Base-by-base conservation (phyloP, 2,888 invertebrate genomes). In the Protonemura montana region DNA sequence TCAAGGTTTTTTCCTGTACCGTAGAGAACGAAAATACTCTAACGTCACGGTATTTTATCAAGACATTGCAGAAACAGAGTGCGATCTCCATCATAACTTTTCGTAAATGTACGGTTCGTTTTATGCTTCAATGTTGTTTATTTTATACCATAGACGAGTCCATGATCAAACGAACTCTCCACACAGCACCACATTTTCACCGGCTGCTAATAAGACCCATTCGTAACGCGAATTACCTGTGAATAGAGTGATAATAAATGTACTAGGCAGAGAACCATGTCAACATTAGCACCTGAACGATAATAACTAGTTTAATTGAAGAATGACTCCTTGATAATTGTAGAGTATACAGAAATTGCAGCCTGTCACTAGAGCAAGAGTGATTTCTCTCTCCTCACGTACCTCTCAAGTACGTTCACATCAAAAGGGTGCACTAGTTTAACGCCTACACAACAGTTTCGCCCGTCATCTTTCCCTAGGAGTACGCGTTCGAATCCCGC, bases 401-500 rank as follows among this genome's bases (percentile, higher is more conserved):
- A 59, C 59, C 59, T 59, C 5, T 41, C 41, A 41, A 13, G n/a
- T n/a, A n/a, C n/a, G n/a, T n/a, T 41, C 41, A 13, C 41, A 41
- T 5, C 41, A 41, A 41, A n/a, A n/a, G n/a, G n/a, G 41, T 41
- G 41, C 41, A 41, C 41, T 7, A 13, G 41, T 41, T 41, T 41
- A 41, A n/a, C n/a, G n/a, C n/a, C n/a, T n/a, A n/a, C n/a, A n/a
- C n/a, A n/a, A n/a, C n/a, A n/a, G 80, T 80, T 80, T 5, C 81
- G n/a, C 81, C 80, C 81, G 21, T 81, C 81, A 81, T n/a, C 10
- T 29, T 78, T 13, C 10, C 3, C 27, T 27, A 77, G n/a, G 3
- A 29, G 28, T 29, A 29, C 29, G 29, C 25, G 81, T 81, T 81
- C 81, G 29, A 81, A 7, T 81, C 81, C 81, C 81, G 81, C 81